These are phyloP conservation scores for Parochlus steinenii DNA, from an alignment of 2,888 invertebrate genomes.

Conservation along the genomic window DNA sequence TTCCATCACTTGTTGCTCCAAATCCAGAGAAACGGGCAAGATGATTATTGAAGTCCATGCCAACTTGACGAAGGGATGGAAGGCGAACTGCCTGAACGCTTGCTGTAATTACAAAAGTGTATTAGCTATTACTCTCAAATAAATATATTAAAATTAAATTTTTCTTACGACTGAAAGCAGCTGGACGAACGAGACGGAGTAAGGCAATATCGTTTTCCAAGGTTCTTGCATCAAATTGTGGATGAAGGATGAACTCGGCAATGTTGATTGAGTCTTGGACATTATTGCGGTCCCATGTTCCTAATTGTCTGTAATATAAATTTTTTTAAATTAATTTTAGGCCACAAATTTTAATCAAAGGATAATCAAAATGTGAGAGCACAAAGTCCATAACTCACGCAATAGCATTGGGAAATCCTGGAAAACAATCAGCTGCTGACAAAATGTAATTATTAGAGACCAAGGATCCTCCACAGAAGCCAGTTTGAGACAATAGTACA, in stretches of 20 bases:
- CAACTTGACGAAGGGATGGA: slow-evolving; percentile 6
- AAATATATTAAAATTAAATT: too few species aligned
- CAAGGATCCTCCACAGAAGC: slow-evolving; percentile 5
- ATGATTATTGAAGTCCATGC: neutral
- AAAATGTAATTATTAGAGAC: neutral
- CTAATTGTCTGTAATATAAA: too few species aligned
- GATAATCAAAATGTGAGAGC: too few species aligned
- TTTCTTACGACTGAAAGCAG: too few species aligned
- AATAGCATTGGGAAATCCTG: neutral
- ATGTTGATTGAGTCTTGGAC: slow-evolving; percentile 1
- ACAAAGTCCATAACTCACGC: too few species aligned
- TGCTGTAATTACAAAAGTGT: neutral
- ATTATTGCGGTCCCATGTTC: slow-evolving; percentile 1
- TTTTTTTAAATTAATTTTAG: neutral
- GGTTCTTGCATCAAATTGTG: too few species aligned
- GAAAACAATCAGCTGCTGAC: slow-evolving; percentile 3
- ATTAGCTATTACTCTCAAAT: too few species aligned
- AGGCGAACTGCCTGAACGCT: neutral
- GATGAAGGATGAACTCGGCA: slow-evolving; percentile 1
- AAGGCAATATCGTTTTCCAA: slow-evolving; percentile 5
- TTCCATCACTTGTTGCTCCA: neutral
- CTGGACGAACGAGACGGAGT: slow-evolving; percentile 1
- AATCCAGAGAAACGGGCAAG: neutral
- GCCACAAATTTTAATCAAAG: too few species aligned
- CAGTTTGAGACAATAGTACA: neutral